A percentile compares a stretch with the other conserved stretches of the same genome.
phyloP scores from a whole-genome alignment of 2,888 invertebrate species.

The Auanema freiburgensis region DNA sequence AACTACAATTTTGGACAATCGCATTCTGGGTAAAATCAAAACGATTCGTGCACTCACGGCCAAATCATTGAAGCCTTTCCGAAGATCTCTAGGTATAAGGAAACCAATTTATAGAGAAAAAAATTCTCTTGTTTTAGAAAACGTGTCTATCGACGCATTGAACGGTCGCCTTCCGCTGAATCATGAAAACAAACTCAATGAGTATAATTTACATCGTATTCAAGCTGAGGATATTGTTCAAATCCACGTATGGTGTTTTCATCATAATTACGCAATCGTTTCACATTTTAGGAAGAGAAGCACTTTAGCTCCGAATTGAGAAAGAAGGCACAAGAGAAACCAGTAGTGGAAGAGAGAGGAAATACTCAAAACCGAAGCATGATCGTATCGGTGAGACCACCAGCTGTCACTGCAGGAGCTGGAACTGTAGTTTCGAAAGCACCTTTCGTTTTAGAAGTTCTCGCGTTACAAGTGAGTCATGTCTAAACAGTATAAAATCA shows the following conservation, averaged over 20 bases:
- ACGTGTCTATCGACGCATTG: neutral
- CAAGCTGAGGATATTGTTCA: slow-evolving; percentile 7
- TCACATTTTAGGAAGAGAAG: slow-evolving; percentile 3
- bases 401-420: neutral
- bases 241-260: slow-evolving; percentile 1
- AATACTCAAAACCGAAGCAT: neutral
- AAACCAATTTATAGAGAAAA: neutral
- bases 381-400: neutral
- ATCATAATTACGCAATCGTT: too few relatives aligned
- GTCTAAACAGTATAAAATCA: too few relatives aligned
- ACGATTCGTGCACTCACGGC: slow-evolving; percentile 7
- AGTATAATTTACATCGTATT: neutral
- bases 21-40: slow-evolving; percentile 23
- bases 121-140: slow-evolving; percentile 3
- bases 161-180: slow-evolving; percentile 2
- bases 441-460: slow-evolving; percentile 14
- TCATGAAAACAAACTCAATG: neutral
- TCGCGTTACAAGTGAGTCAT: neutral
- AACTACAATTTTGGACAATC: slow-evolving; percentile 26
- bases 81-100: slow-evolving; percentile 12
- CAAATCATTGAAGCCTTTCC: slow-evolving; percentile 17
- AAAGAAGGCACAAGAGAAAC: slow-evolving; percentile 2
- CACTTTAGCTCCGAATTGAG: neutral
- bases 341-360: neutral
- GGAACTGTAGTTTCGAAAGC: slow-evolving; percentile 7